Evolutionary conservation across 2,113 vertebrate species (phyloP), one percentile per base, ranked within the genome.

Genomic region (Erpornis zantholeuca): DNA sequence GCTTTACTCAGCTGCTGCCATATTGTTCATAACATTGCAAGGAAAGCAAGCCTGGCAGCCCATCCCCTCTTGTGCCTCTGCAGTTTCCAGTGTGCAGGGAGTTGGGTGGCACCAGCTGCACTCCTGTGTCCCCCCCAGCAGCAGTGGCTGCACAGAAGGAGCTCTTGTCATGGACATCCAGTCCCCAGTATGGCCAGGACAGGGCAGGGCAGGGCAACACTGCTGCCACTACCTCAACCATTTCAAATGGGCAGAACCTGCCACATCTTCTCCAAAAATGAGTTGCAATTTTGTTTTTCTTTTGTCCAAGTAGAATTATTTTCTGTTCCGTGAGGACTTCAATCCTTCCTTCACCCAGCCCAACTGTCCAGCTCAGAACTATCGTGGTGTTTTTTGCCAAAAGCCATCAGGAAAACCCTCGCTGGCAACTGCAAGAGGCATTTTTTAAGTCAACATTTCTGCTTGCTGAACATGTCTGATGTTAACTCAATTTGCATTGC

Each of bases 401-500:
- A 82, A 80, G 45, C 57, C 47, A 20, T 14, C 53, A 82, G 28
- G 56, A 91, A 63, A 66, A 60, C 15, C 29, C 70, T 57, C 31
- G 4, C 22, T 75, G 56, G 60, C 19, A 44, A 38, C 44, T 60
- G 50, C 1, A 4, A 63, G 36, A 45, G 44, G 8, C 42, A 47
- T 36, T 87, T 91, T 78, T 90, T 13, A 82, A 78, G 57, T 63
- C 40, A 59, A 50, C 1, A 1, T 80, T 87, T 94, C 73, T 87
- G 82, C 76, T 90, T 94, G 59, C 66, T 3, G 15, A 59, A 82
- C 91, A 57, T 96, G 77, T 70, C 93, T 94, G 70, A 66, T 54
- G 21, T 60, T 95, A 94, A 78, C 71, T 88, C 88, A 61, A 83
- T 96, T 96, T 95, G 70, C 85, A 94, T 85, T 87, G 88, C 65